Evolutionary conservation across 2,113 vertebrate species (phyloP).

Genomic region (Hystrix cristata): DNA sequence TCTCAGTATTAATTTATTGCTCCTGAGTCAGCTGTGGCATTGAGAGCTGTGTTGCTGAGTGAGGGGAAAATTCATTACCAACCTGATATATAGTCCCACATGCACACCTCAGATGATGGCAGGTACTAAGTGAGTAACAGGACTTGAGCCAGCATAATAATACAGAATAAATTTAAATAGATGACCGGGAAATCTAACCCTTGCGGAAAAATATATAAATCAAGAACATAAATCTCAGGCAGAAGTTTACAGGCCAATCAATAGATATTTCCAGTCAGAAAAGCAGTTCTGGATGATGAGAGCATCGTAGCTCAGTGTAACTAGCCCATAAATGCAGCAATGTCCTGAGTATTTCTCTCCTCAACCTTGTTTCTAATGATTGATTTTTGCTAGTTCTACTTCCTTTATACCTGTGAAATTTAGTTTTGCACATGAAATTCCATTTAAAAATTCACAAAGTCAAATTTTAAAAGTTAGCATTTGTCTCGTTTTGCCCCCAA

Average conservation of each 20-base stretch:
- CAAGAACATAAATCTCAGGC: slow-evolving; percentile 19
- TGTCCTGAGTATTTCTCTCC: neutral
- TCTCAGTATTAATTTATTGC: neutral
- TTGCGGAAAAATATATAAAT: neutral
- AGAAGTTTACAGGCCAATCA: neutral
- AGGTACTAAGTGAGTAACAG: neutral
- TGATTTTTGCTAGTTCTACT: neutral
- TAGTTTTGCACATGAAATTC: neutral
- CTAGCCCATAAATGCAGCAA: neutral
- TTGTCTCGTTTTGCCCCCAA: neutral
- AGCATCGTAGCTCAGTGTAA: neutral
- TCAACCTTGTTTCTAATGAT: neutral
- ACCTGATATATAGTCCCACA: neutral
- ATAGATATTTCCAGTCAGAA: slow-evolving; percentile 4
- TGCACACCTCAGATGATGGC: neutral
- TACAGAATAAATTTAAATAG: slow-evolving; percentile 35
- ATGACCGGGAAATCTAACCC: neutral
- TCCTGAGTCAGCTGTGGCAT: neutral
- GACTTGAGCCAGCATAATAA: neutral
- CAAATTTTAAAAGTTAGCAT: neutral
- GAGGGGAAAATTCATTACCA: neutral
- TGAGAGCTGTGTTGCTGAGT: neutral
- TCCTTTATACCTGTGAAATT: neutral
- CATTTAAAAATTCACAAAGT: neutral
- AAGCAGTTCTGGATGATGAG: neutral